phyloP scores from a whole-genome alignment of 64 coral and sea anemone genomes.

The Pocillopora verrucosa region DNA sequence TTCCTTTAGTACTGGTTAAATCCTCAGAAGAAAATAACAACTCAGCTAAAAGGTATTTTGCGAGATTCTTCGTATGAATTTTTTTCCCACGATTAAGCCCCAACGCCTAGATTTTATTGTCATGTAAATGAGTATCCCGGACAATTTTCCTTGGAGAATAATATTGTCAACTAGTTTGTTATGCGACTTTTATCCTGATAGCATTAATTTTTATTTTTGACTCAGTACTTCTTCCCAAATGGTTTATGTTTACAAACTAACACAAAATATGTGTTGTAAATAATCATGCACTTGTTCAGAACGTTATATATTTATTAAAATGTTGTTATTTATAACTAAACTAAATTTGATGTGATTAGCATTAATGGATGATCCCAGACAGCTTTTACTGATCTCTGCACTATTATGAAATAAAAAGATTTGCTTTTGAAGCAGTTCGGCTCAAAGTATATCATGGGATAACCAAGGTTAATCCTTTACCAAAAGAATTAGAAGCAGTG shows the following conservation, averaged over 20 bases:
- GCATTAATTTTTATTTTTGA: neutral
- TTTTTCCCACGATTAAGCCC: neutral
- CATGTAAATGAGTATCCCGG: neutral
- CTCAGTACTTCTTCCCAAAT: too few relatives aligned
- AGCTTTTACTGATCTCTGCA: neutral
- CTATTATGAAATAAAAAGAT: too few relatives aligned
- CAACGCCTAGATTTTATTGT: neutral
- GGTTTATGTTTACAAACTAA: neutral
- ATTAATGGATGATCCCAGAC: neutral
- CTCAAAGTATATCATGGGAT: too few relatives aligned
- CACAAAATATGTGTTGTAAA: neutral
- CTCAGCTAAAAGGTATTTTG: constrained; percentile 59
- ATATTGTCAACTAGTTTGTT: neutral
- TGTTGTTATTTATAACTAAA: neutral
- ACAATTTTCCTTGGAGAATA: neutral
- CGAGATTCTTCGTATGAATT: neutral
- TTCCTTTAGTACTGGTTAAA: constrained; percentile 47
- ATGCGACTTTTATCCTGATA: neutral
- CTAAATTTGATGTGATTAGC: too few relatives aligned
- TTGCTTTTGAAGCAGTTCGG: too few relatives aligned
- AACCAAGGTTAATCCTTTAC: too few relatives aligned
- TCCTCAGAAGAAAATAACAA: constrained; percentile 54
- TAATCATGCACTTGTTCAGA: neutral
- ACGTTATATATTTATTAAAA: neutral
- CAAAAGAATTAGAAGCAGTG: neutral